Percentiles rank a stretch among this genome's conserved stretches.
phyloP scores from a whole-genome alignment of 2,797 vertebrate genomes.

The Argentina silus region DNA sequence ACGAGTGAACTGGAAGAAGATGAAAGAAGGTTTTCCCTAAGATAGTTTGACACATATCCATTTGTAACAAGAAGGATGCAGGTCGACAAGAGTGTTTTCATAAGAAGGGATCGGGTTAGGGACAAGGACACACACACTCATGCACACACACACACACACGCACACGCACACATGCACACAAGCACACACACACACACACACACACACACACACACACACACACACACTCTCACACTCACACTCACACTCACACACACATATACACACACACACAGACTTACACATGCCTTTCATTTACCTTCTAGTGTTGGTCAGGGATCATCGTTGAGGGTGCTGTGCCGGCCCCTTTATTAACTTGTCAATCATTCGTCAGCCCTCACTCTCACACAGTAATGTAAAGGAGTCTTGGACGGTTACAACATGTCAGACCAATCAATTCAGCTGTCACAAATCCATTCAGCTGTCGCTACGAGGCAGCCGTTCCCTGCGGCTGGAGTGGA shows the following conservation, averaged over 20 bases:
- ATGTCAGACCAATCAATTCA: constrained; percentile 9
- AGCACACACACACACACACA: neutral
- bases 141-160: neutral
- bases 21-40: neutral
- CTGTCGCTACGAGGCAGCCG: neutral
- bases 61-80: neutral
- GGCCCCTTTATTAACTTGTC: constrained; percentile 8
- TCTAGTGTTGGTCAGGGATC: constrained; percentile 17
- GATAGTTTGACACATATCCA: no score
- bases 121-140: neutral
- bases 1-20: neutral
- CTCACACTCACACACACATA: neutral
- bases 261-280: neutral
- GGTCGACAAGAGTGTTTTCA: neutral
- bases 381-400: constrained; percentile 1
- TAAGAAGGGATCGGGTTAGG: no score
- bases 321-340: constrained; percentile 1
- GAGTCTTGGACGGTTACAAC: constrained; percentile 2
- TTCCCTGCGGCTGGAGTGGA: neutral
- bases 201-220: neutral
- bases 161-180: neutral
- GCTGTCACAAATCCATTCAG: neutral
- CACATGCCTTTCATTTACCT: neutral
- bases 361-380: constrained; percentile 8
- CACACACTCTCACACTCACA: neutral